Conservation (phyloP, 2,113 vertebrate species). For the Maccullochella peelii region DNA sequence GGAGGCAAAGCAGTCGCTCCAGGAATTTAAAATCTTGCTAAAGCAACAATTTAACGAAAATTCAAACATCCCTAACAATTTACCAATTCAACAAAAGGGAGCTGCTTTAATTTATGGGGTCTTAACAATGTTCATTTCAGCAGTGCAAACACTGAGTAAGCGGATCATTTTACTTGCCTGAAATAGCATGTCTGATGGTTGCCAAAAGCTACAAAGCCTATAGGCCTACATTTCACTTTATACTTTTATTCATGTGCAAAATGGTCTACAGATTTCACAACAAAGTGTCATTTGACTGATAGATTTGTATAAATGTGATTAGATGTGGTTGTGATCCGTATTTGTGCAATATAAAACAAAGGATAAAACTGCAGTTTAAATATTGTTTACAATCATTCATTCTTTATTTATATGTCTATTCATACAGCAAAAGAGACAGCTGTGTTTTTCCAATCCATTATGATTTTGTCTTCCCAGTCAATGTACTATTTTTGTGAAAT, state of each 20-base stretch:
- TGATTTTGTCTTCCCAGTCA: neutral
- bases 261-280: neutral
- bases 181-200: conserved; percentile 21
- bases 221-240: conserved; percentile 3
- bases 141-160: conserved; percentile 3
- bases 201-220: neutral
- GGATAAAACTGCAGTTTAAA: neutral
- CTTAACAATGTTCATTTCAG: conserved; percentile 14
- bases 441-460: neutral
- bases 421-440: neutral
- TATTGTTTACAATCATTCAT: neutral
- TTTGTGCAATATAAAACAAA: neutral
- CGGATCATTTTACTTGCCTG: neutral
- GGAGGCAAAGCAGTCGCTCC: neutral
- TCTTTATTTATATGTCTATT: neutral
- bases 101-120: neutral
- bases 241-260: conserved; percentile 12
- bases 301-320: neutral
- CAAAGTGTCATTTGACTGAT: neutral
- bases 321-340: neutral
- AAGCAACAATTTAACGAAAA: neutral
- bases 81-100: neutral
- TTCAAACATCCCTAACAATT: neutral
- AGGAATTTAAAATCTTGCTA: neutral
- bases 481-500: neutral